Evolutionary conservation across 2,113 vertebrate genomes (phyloP).

Genomic region (Formicarius rufipectus): DNA sequence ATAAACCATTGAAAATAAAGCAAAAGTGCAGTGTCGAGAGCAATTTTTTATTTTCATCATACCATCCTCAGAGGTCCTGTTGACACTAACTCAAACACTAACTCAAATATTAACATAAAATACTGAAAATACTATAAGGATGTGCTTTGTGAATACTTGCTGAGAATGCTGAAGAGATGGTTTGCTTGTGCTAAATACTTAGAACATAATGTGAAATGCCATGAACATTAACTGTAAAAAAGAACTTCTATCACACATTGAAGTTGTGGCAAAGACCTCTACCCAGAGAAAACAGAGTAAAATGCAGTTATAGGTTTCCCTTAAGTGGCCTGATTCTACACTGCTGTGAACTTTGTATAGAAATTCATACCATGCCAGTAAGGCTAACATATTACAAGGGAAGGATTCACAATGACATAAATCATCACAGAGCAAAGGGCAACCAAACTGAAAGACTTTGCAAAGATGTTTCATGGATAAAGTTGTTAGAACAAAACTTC

Average conservation of each 20-base stretch:
- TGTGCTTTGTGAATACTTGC: slow-evolving; percentile 28
- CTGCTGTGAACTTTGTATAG: not conserved
- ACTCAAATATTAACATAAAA: slow-evolving; percentile 69
- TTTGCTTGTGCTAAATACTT: slow-evolving; percentile 41
- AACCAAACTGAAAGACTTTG: not conserved
- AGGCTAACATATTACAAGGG: not conserved
- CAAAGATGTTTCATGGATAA: not conserved
- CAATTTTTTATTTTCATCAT: slow-evolving; percentile 24
- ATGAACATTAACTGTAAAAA: not conserved
- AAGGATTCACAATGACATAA: not conserved
- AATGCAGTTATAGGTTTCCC: not conserved
- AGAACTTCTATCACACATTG: not conserved
- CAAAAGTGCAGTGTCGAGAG: slow-evolving; percentile 6
- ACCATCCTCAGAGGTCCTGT: slow-evolving; percentile 31
- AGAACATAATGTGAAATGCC: not conserved
- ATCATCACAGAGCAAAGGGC: not conserved
- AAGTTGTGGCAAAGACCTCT: not conserved
- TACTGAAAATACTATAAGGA: slow-evolving; percentile 60
- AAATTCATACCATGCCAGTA: not conserved
- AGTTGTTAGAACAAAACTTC: not conserved
- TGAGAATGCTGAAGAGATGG: slow-evolving; percentile 17
- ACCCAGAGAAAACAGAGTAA: not conserved
- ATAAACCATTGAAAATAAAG: slow-evolving; percentile 35
- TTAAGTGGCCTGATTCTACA: not conserved
- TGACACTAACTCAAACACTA: slow-evolving; percentile 40